Evolutionary conservation across 2,113 vertebrate genomes (phyloP).

Genomic region (Mesitornis unicolor): DNA sequence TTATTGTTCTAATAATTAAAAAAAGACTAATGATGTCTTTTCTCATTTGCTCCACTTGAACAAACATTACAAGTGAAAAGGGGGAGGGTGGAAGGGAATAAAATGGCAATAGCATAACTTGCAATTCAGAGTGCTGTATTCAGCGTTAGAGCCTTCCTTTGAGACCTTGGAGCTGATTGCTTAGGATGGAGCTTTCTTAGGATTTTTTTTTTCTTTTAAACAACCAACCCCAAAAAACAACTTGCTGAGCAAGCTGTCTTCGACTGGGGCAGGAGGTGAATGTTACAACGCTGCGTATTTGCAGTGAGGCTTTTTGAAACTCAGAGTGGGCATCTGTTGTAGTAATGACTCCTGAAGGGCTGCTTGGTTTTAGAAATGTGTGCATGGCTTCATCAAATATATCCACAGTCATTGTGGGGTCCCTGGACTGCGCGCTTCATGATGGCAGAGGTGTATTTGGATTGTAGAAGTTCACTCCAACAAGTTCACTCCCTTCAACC

Average conservation of each 20-base stretch:
- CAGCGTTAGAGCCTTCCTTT: background rate
- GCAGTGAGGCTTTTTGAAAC: background rate
- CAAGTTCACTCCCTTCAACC: background rate
- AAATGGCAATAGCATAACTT: background rate
- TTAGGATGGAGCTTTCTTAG: background rate
- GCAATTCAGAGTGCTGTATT: background rate
- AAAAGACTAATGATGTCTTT: background rate
- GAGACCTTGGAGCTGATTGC: background rate
- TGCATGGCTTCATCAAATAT: background rate
- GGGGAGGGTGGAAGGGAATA: background rate
- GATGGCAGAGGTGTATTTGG: background rate
- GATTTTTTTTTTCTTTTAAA: background rate
- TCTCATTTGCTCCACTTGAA: background rate
- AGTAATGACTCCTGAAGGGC: background rate
- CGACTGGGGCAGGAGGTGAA: background rate
- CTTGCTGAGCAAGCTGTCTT: background rate
- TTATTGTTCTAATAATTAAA: background rate
- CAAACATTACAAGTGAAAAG: background rate
- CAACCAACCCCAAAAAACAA: too few species aligned
- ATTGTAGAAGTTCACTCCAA: background rate
- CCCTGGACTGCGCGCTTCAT: background rate
- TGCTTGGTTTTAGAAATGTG: background rate
- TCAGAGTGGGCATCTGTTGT: background rate
- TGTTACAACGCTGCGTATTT: fast-evolving
- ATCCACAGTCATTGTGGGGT: background rate